Conservation (phyloP, 2,888 invertebrate genomes). For the Selenia dentaria region DNA sequence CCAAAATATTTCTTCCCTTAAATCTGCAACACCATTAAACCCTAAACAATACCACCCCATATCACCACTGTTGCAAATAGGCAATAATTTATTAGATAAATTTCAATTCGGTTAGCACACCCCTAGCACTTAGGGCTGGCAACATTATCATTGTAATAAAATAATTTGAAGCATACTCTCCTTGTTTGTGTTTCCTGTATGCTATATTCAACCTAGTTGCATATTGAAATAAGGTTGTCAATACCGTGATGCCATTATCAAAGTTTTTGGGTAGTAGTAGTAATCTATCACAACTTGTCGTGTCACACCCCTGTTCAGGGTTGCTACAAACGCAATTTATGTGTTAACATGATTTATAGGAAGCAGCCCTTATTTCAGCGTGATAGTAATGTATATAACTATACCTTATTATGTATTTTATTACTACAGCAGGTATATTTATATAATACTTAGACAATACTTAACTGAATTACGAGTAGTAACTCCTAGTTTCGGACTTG, state of each 20-base stretch:
- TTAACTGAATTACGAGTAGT: too few species aligned
- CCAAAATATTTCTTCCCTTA: slow-evolving; percentile 13
- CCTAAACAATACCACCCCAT: slow-evolving; percentile 37
- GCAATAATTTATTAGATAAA: slow-evolving; percentile 80
- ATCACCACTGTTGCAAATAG: slow-evolving; percentile 45
- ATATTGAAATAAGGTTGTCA: slow-evolving; percentile 8
- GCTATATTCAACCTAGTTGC: not conserved
- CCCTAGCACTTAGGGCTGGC: slow-evolving; percentile 38
- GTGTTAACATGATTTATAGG: slow-evolving; percentile 81
- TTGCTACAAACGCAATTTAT: slow-evolving; percentile 71
- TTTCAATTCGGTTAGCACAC: slow-evolving; percentile 54
- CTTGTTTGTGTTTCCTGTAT: slow-evolving; percentile 8
- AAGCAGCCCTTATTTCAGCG: slow-evolving; percentile 52
- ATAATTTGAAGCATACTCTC: slow-evolving; percentile 36
- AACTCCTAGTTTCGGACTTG: too few species aligned
- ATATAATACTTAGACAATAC: too few species aligned
- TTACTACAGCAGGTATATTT: too few species aligned
- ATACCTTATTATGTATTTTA: too few species aligned
- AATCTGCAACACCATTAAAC: slow-evolving; percentile 17
- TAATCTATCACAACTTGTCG: slow-evolving; percentile 67
- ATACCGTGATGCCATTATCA: slow-evolving; percentile 1
- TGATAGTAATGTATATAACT: slow-evolving; percentile 38
- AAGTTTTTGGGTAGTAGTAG: slow-evolving; percentile 20
- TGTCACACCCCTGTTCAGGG: slow-evolving; percentile 61
- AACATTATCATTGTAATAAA: slow-evolving; percentile 45